Evolutionary conservation across 2,113 vertebrate genomes (phyloP).

Genomic region (Paracanthobrama guichenoti): DNA sequence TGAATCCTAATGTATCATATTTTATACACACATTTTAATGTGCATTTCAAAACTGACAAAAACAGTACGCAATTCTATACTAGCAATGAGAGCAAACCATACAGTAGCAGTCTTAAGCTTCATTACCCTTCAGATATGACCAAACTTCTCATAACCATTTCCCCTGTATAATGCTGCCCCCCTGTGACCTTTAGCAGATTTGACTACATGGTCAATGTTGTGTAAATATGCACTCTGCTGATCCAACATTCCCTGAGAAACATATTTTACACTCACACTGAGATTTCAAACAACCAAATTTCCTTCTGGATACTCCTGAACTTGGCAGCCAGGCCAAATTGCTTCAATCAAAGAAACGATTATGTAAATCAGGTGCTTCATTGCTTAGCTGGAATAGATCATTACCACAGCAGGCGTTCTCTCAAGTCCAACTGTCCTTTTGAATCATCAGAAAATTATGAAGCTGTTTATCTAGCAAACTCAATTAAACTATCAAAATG

Average conservation of each 20-base stretch:
- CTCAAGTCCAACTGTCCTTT: conserved; percentile 4
- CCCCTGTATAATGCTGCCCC: neutral
- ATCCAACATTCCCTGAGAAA: neutral
- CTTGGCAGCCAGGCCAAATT: conserved; percentile 9
- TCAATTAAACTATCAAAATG: conserved; percentile 47
- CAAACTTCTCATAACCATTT: neutral
- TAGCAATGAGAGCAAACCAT: too few species aligned
- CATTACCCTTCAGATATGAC: too few species aligned
- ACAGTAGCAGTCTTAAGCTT: too few species aligned
- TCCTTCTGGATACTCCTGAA: conserved; percentile 29
- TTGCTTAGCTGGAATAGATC: conserved; percentile 26
- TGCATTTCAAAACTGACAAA: too few species aligned
- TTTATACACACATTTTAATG: neutral
- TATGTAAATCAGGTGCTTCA: conserved; percentile 39
- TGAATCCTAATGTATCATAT: neutral
- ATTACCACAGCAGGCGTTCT: conserved; percentile 17
- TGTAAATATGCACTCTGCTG: neutral
- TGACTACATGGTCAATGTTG: neutral
- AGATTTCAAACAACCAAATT: conserved; percentile 5
- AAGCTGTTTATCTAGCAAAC: conserved; percentile 49
- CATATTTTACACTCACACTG: neutral
- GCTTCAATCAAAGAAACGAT: conserved; percentile 30
- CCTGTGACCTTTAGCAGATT: conserved; percentile 19
- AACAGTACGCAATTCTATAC: too few species aligned
- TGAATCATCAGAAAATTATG: conserved; percentile 26